A percentile compares a stretch with the other conserved stretches of the same genome.
phyloP scores from a whole-genome alignment of 2,888 invertebrate genomes.

The Eupithecia centaureata region DNA sequence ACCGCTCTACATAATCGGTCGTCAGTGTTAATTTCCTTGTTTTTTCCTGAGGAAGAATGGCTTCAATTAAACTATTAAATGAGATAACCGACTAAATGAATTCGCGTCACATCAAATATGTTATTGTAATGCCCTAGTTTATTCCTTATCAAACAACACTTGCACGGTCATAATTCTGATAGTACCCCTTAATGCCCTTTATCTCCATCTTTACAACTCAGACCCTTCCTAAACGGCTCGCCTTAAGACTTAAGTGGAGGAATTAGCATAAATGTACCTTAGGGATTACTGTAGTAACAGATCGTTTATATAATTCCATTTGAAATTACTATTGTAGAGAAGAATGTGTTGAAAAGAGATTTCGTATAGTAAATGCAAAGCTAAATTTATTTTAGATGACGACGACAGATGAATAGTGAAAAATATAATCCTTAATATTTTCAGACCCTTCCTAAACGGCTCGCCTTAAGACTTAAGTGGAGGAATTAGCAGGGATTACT shows the following conservation, averaged over 20 bases:
- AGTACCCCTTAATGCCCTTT: slow-evolving; percentile 30
- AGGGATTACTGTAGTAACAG: slow-evolving; percentile 13
- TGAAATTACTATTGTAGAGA: neutral
- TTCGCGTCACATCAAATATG: neutral
- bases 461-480: slow-evolving; percentile 33
- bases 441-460: slow-evolving; percentile 26
- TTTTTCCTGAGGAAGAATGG: no score
- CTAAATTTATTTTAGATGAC: neutral
- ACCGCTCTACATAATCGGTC: no score
- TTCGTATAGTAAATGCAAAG: neutral
- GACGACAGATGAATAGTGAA: neutral
- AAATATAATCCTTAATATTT: no score
- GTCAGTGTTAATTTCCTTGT: no score
- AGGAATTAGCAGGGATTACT: slow-evolving; percentile 26
- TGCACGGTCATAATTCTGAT: slow-evolving; percentile 34
- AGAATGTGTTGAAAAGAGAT: neutral
- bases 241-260: slow-evolving; percentile 33
- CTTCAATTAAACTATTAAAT: no score
- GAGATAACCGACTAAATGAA: neutral
- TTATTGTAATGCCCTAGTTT: slow-evolving; percentile 1
- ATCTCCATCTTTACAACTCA: slow-evolving; percentile 38
- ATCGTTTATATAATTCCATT: slow-evolving; percentile 10
- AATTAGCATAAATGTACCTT: slow-evolving; percentile 33
- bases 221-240: slow-evolving; percentile 27
- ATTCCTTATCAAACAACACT: slow-evolving; percentile 26